Conservation (phyloP, 2,113 vertebrate species). For the Solea solea region DNA sequence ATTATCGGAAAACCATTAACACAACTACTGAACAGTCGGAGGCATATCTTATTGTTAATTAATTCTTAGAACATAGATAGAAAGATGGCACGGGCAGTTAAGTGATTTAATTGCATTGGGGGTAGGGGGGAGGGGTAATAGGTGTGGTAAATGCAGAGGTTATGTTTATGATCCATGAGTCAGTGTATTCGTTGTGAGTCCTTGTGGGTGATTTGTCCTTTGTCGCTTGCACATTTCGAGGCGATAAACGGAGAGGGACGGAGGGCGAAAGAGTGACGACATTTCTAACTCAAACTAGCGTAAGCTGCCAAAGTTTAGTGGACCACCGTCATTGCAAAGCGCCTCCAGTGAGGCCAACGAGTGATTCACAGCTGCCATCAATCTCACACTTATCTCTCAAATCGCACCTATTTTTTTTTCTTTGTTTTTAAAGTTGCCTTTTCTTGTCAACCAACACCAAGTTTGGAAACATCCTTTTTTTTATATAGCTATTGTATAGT, state of each 20-base stretch:
- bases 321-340: slow-evolving; percentile 29
- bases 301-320: slow-evolving; percentile 1
- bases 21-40: slow-evolving; percentile 24
- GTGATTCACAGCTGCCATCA: slow-evolving; percentile 36
- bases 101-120: slow-evolving; percentile 33
- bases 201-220: slow-evolving; percentile 43
- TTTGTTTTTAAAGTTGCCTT: not conserved
- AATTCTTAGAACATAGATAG: slow-evolving; percentile 49
- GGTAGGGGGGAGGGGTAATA: not conserved
- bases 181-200: slow-evolving; percentile 36
- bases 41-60: slow-evolving; percentile 67
- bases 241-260: not conserved
- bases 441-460: not conserved
- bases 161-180: slow-evolving; percentile 56
- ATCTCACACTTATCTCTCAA: not conserved
- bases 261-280: not conserved
- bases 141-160: slow-evolving; percentile 29
- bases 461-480: too few relatives aligned
- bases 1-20: slow-evolving; percentile 78
- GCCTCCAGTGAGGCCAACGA: not conserved
- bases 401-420: not conserved
- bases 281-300: slow-evolving; percentile 6
- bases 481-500: not conserved
- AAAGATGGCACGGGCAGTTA: slow-evolving; percentile 8
- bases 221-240: slow-evolving; percentile 20